Conservation (phyloP, 2,113 vertebrate species). For the Psettodes erumei region DNA sequence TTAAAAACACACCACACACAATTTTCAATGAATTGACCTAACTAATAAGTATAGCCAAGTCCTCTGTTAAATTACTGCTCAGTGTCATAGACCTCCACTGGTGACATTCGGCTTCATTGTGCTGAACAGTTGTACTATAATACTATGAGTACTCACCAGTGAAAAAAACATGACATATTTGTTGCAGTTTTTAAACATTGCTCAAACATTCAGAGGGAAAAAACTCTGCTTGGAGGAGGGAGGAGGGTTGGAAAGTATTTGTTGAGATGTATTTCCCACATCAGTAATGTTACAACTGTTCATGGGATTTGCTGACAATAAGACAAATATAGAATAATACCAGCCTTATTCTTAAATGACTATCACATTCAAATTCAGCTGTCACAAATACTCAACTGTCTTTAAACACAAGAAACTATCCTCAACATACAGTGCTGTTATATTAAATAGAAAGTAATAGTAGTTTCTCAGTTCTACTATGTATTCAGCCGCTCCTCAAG, state of each 20-base stretch:
- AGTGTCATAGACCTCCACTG: not conserved
- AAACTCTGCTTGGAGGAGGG: not conserved
- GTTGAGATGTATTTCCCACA: not conserved
- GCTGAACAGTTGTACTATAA: not conserved
- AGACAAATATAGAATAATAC: not conserved
- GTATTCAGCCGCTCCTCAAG: constrained; percentile 4
- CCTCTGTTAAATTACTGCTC: not conserved
- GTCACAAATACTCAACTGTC: not conserved
- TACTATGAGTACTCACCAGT: not conserved
- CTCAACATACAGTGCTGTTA: not conserved
- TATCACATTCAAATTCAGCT: not conserved
- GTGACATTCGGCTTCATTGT: not conserved
- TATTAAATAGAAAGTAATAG: not conserved
- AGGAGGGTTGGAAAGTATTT: not conserved
- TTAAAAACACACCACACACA: not conserved
- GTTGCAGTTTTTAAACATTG: not conserved
- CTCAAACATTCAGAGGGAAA: not conserved
- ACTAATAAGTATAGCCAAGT: not conserved
- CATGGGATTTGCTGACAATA: not conserved
- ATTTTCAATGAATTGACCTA: not conserved
- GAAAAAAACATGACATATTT: not conserved
- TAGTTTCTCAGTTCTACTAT: not conserved
- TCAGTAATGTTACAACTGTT: not conserved
- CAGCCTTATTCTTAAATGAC: not conserved
- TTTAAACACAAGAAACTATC: not conserved